Percentiles rank a stretch among this genome's conserved stretches.
These are phyloP conservation scores for Malthinus flaveolus DNA, from an alignment of 2,888 invertebrate species.

Conservation along the genomic window DNA sequence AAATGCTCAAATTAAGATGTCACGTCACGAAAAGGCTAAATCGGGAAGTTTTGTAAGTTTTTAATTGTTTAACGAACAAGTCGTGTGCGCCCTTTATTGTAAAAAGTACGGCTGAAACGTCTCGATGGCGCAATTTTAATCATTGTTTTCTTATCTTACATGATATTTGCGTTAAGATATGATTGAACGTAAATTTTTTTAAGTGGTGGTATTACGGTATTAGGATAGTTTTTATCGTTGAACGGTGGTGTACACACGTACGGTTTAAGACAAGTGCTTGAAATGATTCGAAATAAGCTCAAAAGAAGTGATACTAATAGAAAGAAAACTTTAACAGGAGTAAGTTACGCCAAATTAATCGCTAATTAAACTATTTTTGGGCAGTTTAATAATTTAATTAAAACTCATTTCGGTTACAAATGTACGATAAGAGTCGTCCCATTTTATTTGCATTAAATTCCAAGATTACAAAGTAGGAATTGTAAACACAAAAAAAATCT, in stretches of 20 bases:
- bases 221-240: slow-evolving; percentile 5
- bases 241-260: background rate
- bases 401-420: no score
- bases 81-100: background rate
- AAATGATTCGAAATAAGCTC: slow-evolving; percentile 8
- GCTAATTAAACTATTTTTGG: no score
- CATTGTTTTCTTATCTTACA: no score
- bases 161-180: no score
- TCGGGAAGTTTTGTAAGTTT: slow-evolving; percentile 67
- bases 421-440: background rate
- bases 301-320: slow-evolving; percentile 4
- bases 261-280: background rate
- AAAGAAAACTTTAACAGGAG: slow-evolving; percentile 17
- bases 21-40: slow-evolving; percentile 66
- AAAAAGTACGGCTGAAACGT: background rate
- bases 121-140: background rate
- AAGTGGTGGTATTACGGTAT: slow-evolving; percentile 17
- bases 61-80: background rate
- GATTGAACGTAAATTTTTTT: no score
- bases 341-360: slow-evolving; percentile 12
- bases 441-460: no score
- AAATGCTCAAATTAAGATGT: slow-evolving; percentile 54
- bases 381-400: no score
- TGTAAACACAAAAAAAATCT: no score
- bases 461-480: no score